phyloP scores from a whole-genome alignment of 1,140 invertebrate species.

The Eubasilissa regina region DNA sequence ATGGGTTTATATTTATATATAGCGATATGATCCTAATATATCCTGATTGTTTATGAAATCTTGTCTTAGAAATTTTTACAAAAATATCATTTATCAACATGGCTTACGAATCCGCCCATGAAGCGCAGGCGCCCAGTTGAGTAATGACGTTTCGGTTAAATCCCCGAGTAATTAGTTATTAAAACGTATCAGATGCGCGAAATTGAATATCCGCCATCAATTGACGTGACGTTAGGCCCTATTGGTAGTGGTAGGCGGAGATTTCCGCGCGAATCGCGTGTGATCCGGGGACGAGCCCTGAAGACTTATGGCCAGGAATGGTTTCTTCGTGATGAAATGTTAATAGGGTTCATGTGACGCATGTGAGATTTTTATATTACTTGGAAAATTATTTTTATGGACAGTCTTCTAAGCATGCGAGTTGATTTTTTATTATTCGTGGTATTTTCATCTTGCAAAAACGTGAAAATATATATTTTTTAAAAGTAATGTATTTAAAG shows the following conservation, averaged over 20 bases:
- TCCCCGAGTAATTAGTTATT: slow-evolving; percentile 60
- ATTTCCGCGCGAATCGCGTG: slow-evolving; percentile 26
- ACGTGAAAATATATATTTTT: too few relatives aligned
- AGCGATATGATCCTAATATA: too few relatives aligned
- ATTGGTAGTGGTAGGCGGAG: not conserved
- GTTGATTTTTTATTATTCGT: too few relatives aligned
- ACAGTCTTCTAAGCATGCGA: too few relatives aligned
- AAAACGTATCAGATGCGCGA: slow-evolving; percentile 60
- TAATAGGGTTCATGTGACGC: not conserved
- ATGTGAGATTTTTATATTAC: too few relatives aligned
- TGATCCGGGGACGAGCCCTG: slow-evolving; percentile 25
- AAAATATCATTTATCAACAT: not conserved
- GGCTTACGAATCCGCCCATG: not conserved
- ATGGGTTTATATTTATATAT: too few relatives aligned
- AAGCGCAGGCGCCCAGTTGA: slow-evolving; percentile 32
- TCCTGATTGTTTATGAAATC: too few relatives aligned
- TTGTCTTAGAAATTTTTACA: too few relatives aligned
- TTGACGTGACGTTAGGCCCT: slow-evolving; percentile 55
- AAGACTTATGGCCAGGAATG: not conserved
- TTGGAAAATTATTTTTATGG: too few relatives aligned
- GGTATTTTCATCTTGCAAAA: too few relatives aligned
- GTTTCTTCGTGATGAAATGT: slow-evolving; percentile 5
- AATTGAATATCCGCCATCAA: slow-evolving; percentile 60
- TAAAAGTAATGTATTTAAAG: too few relatives aligned
- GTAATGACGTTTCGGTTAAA: slow-evolving; percentile 58